These are phyloP conservation scores for Urocynchramus pylzowi DNA, from an alignment of 2,113 vertebrate species.

Conservation along the genomic window DNA sequence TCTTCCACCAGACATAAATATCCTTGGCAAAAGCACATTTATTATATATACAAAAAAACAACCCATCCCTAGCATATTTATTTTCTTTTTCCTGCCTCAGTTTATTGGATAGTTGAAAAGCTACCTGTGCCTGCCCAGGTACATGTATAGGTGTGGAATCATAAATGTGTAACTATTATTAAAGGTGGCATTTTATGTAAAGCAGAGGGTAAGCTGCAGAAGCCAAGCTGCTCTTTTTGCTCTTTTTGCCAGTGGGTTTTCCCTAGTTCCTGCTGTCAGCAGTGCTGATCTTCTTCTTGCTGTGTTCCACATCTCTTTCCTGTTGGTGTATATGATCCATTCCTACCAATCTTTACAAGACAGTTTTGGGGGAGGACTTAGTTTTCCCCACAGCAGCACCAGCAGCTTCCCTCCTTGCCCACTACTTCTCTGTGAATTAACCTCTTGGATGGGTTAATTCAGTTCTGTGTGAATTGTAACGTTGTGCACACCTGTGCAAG, in stretches of 20 bases:
- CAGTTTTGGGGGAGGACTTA: neutral
- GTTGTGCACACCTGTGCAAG: rapidly evolving
- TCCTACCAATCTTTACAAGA: neutral
- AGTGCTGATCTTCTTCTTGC: neutral
- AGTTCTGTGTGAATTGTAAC: neutral
- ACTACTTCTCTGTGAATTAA: neutral
- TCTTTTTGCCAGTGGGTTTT: neutral
- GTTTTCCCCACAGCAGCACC: neutral
- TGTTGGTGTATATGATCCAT: neutral
- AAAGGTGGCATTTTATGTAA: neutral
- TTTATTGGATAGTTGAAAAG: neutral
- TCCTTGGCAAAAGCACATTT: conserved; percentile 38
- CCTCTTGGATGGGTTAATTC: neutral
- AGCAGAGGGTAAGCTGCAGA: neutral
- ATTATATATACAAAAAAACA: neutral
- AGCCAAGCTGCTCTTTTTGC: neutral
- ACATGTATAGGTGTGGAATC: neutral
- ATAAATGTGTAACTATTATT: neutral
- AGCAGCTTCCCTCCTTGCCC: neutral
- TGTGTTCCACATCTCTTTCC: neutral
- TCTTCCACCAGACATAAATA: neutral
- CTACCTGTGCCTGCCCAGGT: neutral
- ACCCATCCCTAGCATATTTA: neutral
- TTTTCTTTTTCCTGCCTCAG: neutral
- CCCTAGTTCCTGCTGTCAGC: neutral